Evolutionary conservation across 2,797 vertebrate species (phyloP).

Genomic region (Avahi laniger): DNA sequence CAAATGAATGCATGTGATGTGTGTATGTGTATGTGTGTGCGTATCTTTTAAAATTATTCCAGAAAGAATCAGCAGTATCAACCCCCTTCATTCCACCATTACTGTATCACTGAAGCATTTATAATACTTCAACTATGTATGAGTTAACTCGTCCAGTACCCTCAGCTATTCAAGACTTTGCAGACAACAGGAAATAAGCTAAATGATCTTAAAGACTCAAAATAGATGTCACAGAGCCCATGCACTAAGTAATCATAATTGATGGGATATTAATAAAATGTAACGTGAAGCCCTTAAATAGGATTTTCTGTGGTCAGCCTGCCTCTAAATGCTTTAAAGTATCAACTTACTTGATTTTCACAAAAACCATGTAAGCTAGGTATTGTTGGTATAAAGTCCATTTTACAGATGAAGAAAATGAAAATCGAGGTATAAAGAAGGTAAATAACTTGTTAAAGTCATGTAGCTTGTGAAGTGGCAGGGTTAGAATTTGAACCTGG

Average conservation of each 20-base stretch:
- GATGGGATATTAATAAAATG: background rate
- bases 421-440: background rate
- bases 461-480: background rate
- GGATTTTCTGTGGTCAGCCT: no score
- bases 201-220: background rate
- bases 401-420: background rate
- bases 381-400: background rate
- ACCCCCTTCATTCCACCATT: background rate
- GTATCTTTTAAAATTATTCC: background rate
- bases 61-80: background rate
- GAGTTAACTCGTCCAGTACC: background rate
- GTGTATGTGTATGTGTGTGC: fast-evolving
- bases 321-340: background rate
- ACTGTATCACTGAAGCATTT: background rate
- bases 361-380: background rate
- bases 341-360: background rate
- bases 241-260: fast-evolving
- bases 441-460: background rate
- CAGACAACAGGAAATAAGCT: background rate
- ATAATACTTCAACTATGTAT: fast-evolving
- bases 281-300: fast-evolving
- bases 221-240: no score
- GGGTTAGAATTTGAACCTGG: background rate
- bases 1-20: background rate
- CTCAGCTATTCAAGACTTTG: background rate